Evolutionary conservation across 2,113 vertebrate species (phyloP), one percentile per base, ranked within the genome.

Genomic region (Regulus satrapa): DNA sequence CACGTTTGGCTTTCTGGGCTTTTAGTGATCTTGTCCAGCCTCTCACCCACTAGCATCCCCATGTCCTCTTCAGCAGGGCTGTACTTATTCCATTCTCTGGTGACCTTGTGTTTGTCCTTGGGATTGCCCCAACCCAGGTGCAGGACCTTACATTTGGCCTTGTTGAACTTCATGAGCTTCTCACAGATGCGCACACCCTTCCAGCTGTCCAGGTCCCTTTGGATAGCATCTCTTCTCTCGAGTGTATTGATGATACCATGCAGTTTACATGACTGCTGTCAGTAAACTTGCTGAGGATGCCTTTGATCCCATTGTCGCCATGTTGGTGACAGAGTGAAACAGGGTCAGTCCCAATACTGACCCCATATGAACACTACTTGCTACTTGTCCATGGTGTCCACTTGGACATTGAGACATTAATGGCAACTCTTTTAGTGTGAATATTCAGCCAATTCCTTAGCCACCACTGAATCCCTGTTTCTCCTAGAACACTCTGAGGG

Each of bases 161-260:
- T 49, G 32, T 19, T 56, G 34, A 73, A 41, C 23, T 56, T 43
- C 12, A 17, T 24, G 36, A 43, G 7, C 4, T 51, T 6, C 3
- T 43, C 45, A 12, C 36, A 38, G 36, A 29, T 12, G 18, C 8
- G 3, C 0, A 0, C 15, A 16, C 6, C 28, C 73, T 51, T 29
- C 12, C 32, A 38, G 32, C 26, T n/a, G 45, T 73, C 8, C 14
- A 24, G 4, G 49, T 43, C 14, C 12, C 18, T 43, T 32, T 73
- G 32, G 38, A 17, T 58, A 18, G 18, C 59, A 25, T n/a, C 32
- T 24, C 10, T 51, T 45, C 24, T 15, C 28, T 74, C 16, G 43
- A 11, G 15, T 5, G 1, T 74, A 5, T 38, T 0, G 0, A 10
- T 66, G 38, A 23, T 52, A 16, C 19, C 13, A 19, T 12, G 8